Base-by-base conservation (phyloP, 2,888 invertebrate genomes). In the Diaphora mendica region DNA sequence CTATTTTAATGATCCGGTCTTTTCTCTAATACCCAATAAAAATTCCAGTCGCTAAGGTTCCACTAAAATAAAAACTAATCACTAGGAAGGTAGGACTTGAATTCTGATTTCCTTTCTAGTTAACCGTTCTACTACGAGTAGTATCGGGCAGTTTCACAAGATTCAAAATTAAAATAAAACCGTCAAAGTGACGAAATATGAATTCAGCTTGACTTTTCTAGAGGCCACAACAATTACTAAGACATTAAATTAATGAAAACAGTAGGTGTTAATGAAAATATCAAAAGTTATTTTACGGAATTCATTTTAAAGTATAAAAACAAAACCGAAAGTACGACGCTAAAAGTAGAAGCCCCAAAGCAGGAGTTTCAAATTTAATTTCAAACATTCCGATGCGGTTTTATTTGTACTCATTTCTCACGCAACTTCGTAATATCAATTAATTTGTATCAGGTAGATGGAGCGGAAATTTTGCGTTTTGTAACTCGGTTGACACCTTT, bases 311-410 rank as follows among this genome's bases (percentile, higher is more conserved):
- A 11, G 51, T n/a, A 23, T 51, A 55, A 55, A 55, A 9, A n/a
- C 51, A 23, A 55, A 55, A 44, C 42, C 26, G 17, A 17, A n/a
- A 65, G 65, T n/a, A 66, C 42, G 42, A 42, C n/a, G 26, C 26
- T 44, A 30, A 67, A 67, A 44, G 44, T 44, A 44, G 26, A 44
- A 44, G 44, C 44, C n/a, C 30, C 44, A 44, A 30, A 44, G 72
- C 15, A 51, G 35, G 44, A 55, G 65, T 71, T 72, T 44, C 55
- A 74, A 75, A 79, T 79, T 77, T 75, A 67, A 66, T 76, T 82
- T 55, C 55, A 71, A 74, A 83, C 65, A 71, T 73, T 76, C 64
- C 51, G 39, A 48, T 73, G 71, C 26, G 71, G 35, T 76, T 74
- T 83, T 35, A 42, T 68, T 76, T 70, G 42, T 64, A 73, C 48